Base-by-base conservation (phyloP, 2,797 vertebrate genomes). In the Argyrosomus regius region DNA sequence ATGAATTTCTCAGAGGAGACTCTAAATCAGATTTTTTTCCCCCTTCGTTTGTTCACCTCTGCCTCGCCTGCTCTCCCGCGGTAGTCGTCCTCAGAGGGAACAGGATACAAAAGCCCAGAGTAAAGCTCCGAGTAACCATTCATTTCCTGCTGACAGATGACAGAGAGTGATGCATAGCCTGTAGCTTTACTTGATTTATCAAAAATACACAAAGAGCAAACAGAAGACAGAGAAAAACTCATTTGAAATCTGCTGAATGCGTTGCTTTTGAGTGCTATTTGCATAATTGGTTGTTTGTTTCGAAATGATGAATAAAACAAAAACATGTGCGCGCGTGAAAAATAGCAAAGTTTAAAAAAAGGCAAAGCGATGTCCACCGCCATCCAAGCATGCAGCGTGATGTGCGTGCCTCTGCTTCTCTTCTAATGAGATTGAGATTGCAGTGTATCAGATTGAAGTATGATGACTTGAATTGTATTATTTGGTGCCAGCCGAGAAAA, bases 291-390 rank as follows among this genome's bases (percentile, higher is more conserved):
- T 91, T 93, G 90, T 94, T 94, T 94, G 86, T 88, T 75, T 82
- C 88, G 87, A 93, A 94, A 92, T 92, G 93, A 95, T 94, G 91
- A 94, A 94, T 93, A 94, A 93, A 95, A 86, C 75, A 67, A 91
- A 94, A 87, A 39, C 1, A 39, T 8, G 8, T 65, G 49, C 41
- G 75, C 11, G 39, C 75, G 75, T 81, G 79, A 75, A 87, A 89
- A 89, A 84, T 52, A 56, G 69, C 50, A 13, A 83, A 70, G 67
- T 90, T 82, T 84, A 64, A 81, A 90, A 90, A 64, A 81, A 90
- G 76, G 72, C 79, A 73, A 65, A 71, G 52, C 28, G 4, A 22
- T 31, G 80, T 84, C 82, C 78, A 22, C 58, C 67, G 84, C 72
- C 86, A 80, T 13, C 71, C 60, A 68, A 93, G 90, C 92, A 69